These are phyloP conservation scores for Cephonodes hylas DNA, from an alignment of 2,888 invertebrate species.

Conservation along the genomic window DNA sequence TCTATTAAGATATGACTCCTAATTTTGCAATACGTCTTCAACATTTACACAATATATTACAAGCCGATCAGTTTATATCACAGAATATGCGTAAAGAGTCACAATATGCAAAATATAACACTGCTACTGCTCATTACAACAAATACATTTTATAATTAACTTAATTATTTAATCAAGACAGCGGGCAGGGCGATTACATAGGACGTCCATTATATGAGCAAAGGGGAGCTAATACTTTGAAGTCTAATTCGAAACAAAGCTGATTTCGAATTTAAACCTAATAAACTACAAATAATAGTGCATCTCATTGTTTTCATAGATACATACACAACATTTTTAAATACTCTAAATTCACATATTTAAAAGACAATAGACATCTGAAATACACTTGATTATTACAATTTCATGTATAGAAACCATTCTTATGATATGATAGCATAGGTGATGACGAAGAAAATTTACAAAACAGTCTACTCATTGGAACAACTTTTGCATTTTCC, in stretches of 20 bases:
- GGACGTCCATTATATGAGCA: not conserved
- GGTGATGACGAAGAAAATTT: not conserved
- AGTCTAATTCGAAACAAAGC: not conserved
- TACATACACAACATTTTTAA: not conserved
- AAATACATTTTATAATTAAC: not conserved
- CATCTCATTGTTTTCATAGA: not conserved
- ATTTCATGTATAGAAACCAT: not conserved
- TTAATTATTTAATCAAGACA: not conserved
- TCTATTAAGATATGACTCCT: constrained; percentile 55
- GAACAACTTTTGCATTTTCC: not conserved
- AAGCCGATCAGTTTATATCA: constrained; percentile 76
- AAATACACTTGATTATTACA: not conserved
- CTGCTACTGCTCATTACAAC: constrained; percentile 20
- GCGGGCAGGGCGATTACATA: not conserved
- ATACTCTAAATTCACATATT: not conserved
- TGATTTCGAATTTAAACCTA: not conserved
- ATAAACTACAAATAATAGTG: not conserved
- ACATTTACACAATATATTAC: constrained; percentile 54
- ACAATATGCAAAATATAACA: constrained; percentile 61
- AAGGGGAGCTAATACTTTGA: not conserved
- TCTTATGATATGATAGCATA: not conserved
- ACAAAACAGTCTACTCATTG: not conserved
- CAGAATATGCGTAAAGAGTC: constrained; percentile 72
- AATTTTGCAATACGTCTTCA: constrained; percentile 34
- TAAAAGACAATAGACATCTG: not conserved